Conservation (phyloP, 1,140 invertebrate genomes). For the Drosophila melanogaster region DNA sequence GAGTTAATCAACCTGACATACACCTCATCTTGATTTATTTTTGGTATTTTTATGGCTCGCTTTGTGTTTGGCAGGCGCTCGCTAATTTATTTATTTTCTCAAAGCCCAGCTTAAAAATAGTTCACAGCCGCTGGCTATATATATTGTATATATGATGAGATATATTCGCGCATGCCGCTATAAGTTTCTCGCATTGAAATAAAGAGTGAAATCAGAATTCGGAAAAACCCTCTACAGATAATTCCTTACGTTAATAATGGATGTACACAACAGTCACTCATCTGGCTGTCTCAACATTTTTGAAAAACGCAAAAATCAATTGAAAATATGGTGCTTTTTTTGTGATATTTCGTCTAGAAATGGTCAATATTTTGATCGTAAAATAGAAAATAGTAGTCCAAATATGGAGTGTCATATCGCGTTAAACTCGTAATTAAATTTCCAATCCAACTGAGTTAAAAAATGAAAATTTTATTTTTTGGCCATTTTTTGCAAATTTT, state of each 20-base stretch:
- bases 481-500: no score
- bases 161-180: not conserved
- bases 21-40: constrained; percentile 53
- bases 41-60: constrained; percentile 57
- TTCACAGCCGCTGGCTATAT: constrained; percentile 14
- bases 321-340: no score
- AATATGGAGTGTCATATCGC: no score
- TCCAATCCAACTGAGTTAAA: no score
- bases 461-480: no score
- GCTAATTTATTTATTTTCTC: constrained; percentile 74
- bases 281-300: no score
- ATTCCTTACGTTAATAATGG: not conserved
- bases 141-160: not conserved
- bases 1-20: constrained; percentile 65
- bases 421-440: no score
- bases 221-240: not conserved
- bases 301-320: no score
- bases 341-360: no score
- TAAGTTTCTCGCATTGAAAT: not conserved
- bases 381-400: no score
- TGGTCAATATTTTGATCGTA: no score
- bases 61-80: constrained; percentile 51
- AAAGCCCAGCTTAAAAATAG: constrained; percentile 65
- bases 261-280: no score
- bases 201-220: not conserved